These are phyloP conservation scores for Microdon myrmicae DNA, from an alignment of 2,888 invertebrate genomes.

Conservation along the genomic window DNA sequence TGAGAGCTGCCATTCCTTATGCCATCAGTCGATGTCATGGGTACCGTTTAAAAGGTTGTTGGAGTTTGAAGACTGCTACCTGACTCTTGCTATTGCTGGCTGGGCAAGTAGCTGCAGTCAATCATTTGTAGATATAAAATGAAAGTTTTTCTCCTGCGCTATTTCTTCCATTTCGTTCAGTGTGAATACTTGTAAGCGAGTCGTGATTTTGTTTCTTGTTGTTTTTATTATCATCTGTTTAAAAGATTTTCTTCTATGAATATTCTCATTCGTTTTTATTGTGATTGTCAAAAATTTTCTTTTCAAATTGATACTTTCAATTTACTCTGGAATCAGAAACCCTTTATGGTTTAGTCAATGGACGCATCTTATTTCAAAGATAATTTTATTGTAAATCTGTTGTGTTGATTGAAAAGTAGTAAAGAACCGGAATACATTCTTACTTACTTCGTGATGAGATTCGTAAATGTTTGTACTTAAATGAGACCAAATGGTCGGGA, in stretches of 20 bases:
- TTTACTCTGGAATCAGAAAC: conserved; percentile 19
- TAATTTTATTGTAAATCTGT: no score
- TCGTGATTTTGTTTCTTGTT: conserved; percentile 9
- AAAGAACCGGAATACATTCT: no score
- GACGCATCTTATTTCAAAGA: no score
- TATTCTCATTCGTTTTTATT: conserved; percentile 30
- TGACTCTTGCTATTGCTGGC: conserved; percentile 5
- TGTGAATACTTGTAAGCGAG: conserved; percentile 31
- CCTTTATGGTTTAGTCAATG: no score
- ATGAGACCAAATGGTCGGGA: no score
- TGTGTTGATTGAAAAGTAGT: no score
- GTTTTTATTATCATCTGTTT: conserved; percentile 3
- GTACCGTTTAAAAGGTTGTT: no score
- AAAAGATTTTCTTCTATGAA: conserved; percentile 21
- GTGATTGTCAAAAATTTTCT: conserved; percentile 38
- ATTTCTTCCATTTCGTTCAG: conserved; percentile 1
- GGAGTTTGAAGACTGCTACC: conserved; percentile 10
- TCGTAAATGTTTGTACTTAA: no score
- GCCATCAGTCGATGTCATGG: no score
- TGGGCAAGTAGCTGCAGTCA: conserved; percentile 13
- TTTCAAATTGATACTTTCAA: conserved; percentile 35
- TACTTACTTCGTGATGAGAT: no score
- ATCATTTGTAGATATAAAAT: conserved; percentile 50
- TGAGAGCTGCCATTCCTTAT: no score
- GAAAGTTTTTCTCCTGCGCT: conserved; percentile 39